These are phyloP conservation scores for Pleuronectes platessa DNA, from an alignment of 2,113 vertebrate species.

Conservation along the genomic window DNA sequence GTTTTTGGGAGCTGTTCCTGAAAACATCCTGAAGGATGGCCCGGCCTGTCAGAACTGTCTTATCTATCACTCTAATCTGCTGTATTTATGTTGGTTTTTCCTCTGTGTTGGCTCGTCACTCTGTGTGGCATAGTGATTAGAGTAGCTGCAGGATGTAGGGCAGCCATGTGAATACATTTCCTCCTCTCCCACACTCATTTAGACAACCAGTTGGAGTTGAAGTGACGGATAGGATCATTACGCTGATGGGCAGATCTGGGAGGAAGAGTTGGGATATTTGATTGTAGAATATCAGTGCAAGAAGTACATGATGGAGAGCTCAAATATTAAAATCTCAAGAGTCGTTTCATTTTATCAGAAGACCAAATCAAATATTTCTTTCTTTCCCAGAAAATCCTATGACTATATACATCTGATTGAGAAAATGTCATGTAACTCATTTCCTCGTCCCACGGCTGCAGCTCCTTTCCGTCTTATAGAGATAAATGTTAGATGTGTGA, in stretches of 20 bases:
- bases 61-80: conserved; percentile 71
- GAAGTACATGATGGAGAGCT: conserved; percentile 64
- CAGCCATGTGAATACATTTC: conserved; percentile 72
- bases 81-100: conserved; percentile 60
- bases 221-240: conserved; percentile 68
- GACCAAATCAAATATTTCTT: conserved; percentile 32
- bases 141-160: conserved; percentile 75
- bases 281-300: conserved; percentile 67
- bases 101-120: conserved; percentile 57
- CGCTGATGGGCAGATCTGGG: conserved; percentile 44
- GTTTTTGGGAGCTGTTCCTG: conserved; percentile 50
- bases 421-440: conserved; percentile 45
- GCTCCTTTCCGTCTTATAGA: conserved; percentile 35
- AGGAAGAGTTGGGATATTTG: conserved; percentile 61
- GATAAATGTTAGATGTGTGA: conserved; percentile 46
- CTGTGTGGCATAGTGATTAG: conserved; percentile 70
- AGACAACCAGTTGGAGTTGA: conserved; percentile 59
- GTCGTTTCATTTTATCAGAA: conserved; percentile 46
- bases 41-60: conserved; percentile 56
- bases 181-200: conserved; percentile 61
- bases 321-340: conserved; percentile 70
- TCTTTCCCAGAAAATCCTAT: conserved; percentile 40
- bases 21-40: conserved; percentile 46
- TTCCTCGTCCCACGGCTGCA: neutral
- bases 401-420: conserved; percentile 40